Evolutionary conservation across 2,888 invertebrate genomes (phyloP).

Genomic region (Uropetala carovei): DNA sequence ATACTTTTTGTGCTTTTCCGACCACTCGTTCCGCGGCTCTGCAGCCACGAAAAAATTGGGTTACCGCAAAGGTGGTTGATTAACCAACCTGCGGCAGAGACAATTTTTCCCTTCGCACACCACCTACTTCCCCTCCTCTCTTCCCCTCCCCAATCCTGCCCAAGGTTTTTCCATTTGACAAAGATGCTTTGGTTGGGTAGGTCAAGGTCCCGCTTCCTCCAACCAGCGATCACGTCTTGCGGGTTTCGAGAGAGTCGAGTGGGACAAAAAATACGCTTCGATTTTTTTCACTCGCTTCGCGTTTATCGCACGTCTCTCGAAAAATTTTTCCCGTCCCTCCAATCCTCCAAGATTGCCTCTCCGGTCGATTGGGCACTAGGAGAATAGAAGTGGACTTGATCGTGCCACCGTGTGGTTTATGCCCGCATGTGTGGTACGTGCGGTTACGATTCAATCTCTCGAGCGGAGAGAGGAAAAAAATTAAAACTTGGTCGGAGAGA

Average conservation of each 20-base stretch:
- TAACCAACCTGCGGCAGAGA: not conserved
- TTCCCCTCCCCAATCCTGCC: too few relatives aligned
- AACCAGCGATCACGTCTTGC: not conserved
- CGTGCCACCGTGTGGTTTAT: constrained; percentile 32
- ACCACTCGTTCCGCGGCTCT: not conserved
- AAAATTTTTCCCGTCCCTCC: not conserved
- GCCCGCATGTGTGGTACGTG: not conserved
- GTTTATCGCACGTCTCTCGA: not conserved
- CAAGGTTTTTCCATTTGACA: not conserved
- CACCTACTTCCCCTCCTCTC: too few relatives aligned
- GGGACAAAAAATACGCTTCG: not conserved
- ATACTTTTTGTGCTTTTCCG: not conserved
- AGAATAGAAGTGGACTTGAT: not conserved
- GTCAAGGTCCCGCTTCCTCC: not conserved
- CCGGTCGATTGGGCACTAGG: not conserved
- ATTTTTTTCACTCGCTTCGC: not conserved
- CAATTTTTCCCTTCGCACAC: not conserved
- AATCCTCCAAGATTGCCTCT: not conserved
- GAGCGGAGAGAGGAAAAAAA: not conserved
- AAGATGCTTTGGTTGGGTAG: constrained; percentile 14
- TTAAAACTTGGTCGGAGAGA: not conserved
- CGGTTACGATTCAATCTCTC: not conserved
- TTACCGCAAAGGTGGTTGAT: not conserved
- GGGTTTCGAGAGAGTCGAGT: not conserved
- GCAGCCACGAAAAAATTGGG: not conserved